These are phyloP conservation scores for Tyria jacobaeae DNA, from an alignment of 2,888 invertebrate species.

Conservation along the genomic window DNA sequence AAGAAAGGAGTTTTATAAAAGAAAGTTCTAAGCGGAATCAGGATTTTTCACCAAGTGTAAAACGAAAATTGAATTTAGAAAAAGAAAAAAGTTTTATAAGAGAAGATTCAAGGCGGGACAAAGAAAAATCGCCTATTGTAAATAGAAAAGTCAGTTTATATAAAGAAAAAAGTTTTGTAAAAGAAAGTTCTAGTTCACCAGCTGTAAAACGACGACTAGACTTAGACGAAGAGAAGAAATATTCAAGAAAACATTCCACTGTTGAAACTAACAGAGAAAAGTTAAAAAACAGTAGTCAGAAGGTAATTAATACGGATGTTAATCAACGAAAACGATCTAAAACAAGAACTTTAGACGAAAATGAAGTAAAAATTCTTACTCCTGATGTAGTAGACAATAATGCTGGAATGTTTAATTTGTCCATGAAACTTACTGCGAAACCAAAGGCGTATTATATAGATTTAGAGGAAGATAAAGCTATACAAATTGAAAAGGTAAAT, in stretches of 20 bases:
- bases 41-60: conserved; percentile 18
- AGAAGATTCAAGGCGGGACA: conserved; percentile 19
- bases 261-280: conserved; percentile 33
- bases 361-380: conserved; percentile 76
- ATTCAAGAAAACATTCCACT: conserved; percentile 22
- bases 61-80: conserved; percentile 20
- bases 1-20: conserved; percentile 31
- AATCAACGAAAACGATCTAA: conserved; percentile 66
- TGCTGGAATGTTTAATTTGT: conserved; percentile 69
- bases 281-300: conserved; percentile 10
- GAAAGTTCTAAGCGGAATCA: conserved; percentile 28
- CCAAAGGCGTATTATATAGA: conserved; percentile 79
- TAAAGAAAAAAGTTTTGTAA: conserved; percentile 11
- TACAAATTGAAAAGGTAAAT: conserved; percentile 46
- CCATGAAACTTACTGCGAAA: conserved; percentile 65
- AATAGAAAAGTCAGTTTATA: neutral
- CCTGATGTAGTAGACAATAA: conserved; percentile 71
- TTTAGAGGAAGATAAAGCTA: conserved; percentile 59
- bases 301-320: conserved; percentile 24
- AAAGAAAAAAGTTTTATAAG: conserved; percentile 35
- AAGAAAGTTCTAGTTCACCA: conserved; percentile 29
- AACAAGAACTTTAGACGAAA: conserved; percentile 77
- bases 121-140: conserved; percentile 11
- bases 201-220: neutral
- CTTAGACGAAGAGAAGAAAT: conserved; percentile 1